Base-by-base conservation (phyloP, 2,888 invertebrate genomes). In the Limnephilus lunatus region DNA sequence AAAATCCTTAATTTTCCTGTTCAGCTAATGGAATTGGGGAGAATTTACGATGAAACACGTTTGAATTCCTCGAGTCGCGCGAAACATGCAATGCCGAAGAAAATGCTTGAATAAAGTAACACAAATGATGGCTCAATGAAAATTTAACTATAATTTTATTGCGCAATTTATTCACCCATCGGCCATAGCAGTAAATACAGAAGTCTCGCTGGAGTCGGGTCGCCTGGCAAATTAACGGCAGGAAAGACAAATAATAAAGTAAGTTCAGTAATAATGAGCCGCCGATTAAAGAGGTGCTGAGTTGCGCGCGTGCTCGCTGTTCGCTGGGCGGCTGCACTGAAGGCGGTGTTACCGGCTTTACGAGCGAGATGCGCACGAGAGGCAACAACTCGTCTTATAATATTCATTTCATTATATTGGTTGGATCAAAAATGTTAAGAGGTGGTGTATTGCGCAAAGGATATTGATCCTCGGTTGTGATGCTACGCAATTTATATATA, bases 241-340 rank as follows among this genome's bases (percentile, higher is more conserved):
- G 68, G 68, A 68, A 68, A 25, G n/a, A 68, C 68, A 68, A 68
- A 68, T 68, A 68, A 68, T 68, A 68, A 68, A 82, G 32, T 35
- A 83, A 32, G 19, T 19, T 83, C 32, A 15, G 32, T 19, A 83
- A 83, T 83, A 83, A 83, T 83, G 82, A 35, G 82, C 82, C 82
- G 82, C 82, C 15, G 82, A 35, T 83, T 39, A n/a, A 15, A 44
- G 85, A 86, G 48, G 44, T 86, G 85, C 7, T 44, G 85, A 44
- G 30, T n/a, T 44, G 44, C 85, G 85, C 85, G 82, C 85, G 85
- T 86, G 85, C 85, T 82, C 31, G 82, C 82, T 31, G 82, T 19
- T 31, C 25, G 9, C 68, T 68, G 68, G 39, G 12, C 44, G 44
- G 83, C 32, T 83, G 32, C 83, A 31, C 15, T 32, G 32, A 31